Conservation (phyloP, 2,797 vertebrate species). For the Morus bassanus region DNA sequence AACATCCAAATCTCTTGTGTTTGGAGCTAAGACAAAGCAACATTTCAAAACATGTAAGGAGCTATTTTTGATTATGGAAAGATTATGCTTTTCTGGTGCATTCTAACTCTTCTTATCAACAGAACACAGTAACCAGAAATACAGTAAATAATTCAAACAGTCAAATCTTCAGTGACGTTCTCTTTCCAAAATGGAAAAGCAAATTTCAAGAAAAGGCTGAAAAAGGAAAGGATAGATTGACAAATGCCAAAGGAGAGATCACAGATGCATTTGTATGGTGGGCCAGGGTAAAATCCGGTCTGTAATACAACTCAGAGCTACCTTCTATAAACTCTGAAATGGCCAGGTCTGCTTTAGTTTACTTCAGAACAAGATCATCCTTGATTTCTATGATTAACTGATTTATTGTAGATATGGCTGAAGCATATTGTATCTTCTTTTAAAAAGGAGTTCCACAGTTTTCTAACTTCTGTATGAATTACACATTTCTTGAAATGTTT, state of each 20-base stretch:
- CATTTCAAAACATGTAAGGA: neutral
- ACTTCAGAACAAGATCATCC: neutral
- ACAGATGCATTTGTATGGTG: neutral
- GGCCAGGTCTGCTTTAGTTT: neutral
- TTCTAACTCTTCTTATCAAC: neutral
- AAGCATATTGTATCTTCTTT: neutral
- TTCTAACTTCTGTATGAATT: neutral
- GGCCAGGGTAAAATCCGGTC: neutral
- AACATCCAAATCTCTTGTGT: slow-evolving; percentile 95
- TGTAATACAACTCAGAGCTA: neutral
- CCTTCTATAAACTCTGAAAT: neutral
- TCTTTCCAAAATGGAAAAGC: neutral
- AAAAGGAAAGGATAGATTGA: neutral
- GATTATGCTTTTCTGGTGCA: neutral
- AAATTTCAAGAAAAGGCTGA: neutral
- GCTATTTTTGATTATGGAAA: neutral
- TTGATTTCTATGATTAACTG: neutral
- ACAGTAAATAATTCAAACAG: neutral
- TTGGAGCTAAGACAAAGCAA: slow-evolving; percentile 80
- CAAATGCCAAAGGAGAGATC: neutral
- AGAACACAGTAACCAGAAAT: neutral
- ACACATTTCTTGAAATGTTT: neutral
- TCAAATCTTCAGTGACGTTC: neutral
- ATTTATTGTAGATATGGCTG: neutral
- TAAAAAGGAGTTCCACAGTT: neutral